Conservation (phyloP, 2,888 invertebrate species). For the Nephrotoma flavescens region DNA sequence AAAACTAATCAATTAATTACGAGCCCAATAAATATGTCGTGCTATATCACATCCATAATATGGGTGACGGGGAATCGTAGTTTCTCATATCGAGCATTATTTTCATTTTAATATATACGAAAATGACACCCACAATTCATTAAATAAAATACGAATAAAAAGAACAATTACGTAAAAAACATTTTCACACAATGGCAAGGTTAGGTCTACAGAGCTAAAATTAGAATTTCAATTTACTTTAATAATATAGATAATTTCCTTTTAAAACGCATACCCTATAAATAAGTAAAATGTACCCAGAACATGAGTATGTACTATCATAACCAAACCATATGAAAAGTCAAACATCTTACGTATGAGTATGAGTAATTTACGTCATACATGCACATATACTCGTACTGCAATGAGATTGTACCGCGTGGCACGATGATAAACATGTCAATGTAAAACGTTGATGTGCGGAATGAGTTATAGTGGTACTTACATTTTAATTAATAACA, state of each 20-base stretch:
- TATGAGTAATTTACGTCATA: too few relatives aligned
- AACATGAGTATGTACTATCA: not conserved
- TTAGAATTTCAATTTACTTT: not conserved
- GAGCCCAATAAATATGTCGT: not conserved
- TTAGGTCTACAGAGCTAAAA: not conserved
- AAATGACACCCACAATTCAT: not conserved
- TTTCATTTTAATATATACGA: not conserved
- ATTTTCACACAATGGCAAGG: not conserved
- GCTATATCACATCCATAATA: not conserved
- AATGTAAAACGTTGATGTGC: not conserved
- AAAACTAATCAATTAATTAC: not conserved
- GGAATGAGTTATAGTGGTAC: not conserved
- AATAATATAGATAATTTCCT: not conserved
- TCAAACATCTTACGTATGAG: not conserved
- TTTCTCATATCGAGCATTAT: not conserved
- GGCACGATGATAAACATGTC: not conserved
- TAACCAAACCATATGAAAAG: too few relatives aligned
- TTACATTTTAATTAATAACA: not conserved
- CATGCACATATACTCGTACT: too few relatives aligned
- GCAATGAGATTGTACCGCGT: not conserved
- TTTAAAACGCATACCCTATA: not conserved
- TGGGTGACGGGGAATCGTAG: not conserved
- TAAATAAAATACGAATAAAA: not conserved
- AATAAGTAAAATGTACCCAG: not conserved
- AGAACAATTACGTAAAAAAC: not conserved